Percentiles rank a stretch among this genome's conserved stretches.
phyloP scores from a whole-genome alignment of 35 echinoderm and acorn worm genomes.

The Apostichopus japonicus region DNA sequence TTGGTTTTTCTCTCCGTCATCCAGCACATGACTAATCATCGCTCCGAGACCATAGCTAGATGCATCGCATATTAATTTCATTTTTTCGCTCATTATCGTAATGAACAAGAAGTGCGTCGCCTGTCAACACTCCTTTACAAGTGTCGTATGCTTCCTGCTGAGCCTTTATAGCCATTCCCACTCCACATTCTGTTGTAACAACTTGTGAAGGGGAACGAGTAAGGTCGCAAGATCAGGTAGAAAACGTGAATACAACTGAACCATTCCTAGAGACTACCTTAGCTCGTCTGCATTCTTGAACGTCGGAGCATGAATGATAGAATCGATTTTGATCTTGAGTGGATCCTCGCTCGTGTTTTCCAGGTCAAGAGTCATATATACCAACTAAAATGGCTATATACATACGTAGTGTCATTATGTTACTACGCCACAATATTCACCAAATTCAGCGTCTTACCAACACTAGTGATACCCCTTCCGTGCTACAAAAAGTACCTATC shows the following conservation, averaged over 20 bases:
- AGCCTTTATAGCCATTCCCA: background rate
- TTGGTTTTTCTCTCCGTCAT: background rate
- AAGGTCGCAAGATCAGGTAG: constrained; percentile 52
- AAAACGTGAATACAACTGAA: constrained; percentile 47
- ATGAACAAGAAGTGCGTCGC: constrained; percentile 49
- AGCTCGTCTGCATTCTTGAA: constrained; percentile 44
- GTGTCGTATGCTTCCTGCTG: constrained; percentile 44
- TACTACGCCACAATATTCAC: no score
- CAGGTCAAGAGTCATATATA: no score
- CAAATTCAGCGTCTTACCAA: no score
- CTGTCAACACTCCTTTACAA: constrained; percentile 35
- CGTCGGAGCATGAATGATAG: background rate
- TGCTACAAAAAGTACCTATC: no score
- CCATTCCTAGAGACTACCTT: constrained; percentile 47
- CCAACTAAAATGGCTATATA: no score
- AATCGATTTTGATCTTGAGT: no score
- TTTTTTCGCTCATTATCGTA: constrained; percentile 46
- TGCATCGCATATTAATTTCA: constrained; percentile 59
- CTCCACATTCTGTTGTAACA: background rate
- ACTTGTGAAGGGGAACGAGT: background rate
- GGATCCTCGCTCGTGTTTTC: no score
- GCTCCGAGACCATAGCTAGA: constrained; percentile 41
- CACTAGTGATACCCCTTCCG: no score
- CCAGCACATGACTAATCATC: constrained; percentile 37
- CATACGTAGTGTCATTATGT: no score